These are phyloP conservation scores for Myrmophylax atrothorax DNA, from an alignment of 2,113 vertebrate species.

Conservation along the genomic window DNA sequence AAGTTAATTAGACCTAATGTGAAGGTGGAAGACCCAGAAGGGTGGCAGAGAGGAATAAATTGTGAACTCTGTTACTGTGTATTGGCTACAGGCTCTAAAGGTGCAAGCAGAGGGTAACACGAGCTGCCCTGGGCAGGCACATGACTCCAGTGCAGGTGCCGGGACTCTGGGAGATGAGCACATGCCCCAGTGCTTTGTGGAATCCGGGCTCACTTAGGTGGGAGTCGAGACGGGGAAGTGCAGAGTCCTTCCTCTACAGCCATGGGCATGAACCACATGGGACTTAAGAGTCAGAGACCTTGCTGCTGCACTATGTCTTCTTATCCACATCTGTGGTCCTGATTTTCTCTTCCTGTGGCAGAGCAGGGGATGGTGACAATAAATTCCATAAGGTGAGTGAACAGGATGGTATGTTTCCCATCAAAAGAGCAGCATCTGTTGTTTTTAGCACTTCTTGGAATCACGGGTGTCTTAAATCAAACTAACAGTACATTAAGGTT, in stretches of 20 bases:
- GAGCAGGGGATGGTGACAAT: not conserved
- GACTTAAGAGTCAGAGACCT: not conserved
- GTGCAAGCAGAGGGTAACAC: not conserved
- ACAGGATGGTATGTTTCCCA: not conserved
- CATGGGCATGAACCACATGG: fast-evolving
- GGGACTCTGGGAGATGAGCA: not conserved
- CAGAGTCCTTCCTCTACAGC: not conserved
- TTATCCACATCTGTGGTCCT: not conserved
- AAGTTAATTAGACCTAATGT: not conserved
- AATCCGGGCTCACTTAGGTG: not conserved
- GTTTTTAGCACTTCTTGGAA: slow-evolving; percentile 46
- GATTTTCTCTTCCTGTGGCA: not conserved
- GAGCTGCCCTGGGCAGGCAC: not conserved
- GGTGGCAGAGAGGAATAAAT: not conserved
- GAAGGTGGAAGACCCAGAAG: not conserved
- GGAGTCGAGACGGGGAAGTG: fast-evolving
- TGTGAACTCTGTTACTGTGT: fast-evolving
- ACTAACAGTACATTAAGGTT: slow-evolving; percentile 54
- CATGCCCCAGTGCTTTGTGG: not conserved
- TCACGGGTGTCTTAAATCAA: slow-evolving; percentile 16
- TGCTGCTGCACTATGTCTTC: not conserved
- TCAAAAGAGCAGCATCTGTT: slow-evolving; percentile 66
- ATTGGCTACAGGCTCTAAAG: not conserved
- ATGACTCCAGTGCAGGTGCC: not conserved
- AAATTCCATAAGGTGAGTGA: slow-evolving; percentile 40